Evolutionary conservation across 1,140 invertebrate species (phyloP), one percentile per base, ranked within the genome.

Genomic region (Procambarus clarkii): DNA sequence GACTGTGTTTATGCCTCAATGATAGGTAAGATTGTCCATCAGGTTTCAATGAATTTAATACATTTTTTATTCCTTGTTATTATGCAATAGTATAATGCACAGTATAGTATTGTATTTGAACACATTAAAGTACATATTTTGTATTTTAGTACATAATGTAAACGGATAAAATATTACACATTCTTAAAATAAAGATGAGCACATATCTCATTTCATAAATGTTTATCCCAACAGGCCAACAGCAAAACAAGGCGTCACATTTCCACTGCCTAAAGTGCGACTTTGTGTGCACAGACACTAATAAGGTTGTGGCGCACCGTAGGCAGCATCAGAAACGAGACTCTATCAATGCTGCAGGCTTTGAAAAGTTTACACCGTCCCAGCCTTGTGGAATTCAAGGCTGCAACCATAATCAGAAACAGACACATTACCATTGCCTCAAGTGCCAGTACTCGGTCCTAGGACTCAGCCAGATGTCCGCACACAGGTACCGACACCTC

Each of bases 201-300:
- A 54, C 60, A 64, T 3, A 64, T 3, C 69, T 24, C 69, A 3
- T 7, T 34, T 34, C 5, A 54, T 54, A 13, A 54, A 54, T 9
- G 11, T 74, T 74, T 21, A 34, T 34, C 92, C 93, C 94, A 94
- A 80, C 94, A 96, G 97, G 97, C 83, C 96, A 96, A 60, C 96
- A 97, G 91, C 97, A 98, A 94, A 98, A 98, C 94, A 99, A 99
- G 94, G 97, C 98, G 0, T 98, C 98, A 3, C 98, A 99, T 94
- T 99, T 99, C 94, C 98, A 99, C 94, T 99, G 98, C 94, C 95
- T 98, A 18, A 99, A 99, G 94, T 99, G 98, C 94, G 97, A 98
- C 80, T 99, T 98, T 94, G 97, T 98, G 0, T 99, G 98, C 94
- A 98, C 98, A 0, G 98, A 99, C 94, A 99, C 98, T 46, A 99